Base-by-base conservation (phyloP, 2,113 vertebrate genomes). In the Pycnonotus jocosus region DNA sequence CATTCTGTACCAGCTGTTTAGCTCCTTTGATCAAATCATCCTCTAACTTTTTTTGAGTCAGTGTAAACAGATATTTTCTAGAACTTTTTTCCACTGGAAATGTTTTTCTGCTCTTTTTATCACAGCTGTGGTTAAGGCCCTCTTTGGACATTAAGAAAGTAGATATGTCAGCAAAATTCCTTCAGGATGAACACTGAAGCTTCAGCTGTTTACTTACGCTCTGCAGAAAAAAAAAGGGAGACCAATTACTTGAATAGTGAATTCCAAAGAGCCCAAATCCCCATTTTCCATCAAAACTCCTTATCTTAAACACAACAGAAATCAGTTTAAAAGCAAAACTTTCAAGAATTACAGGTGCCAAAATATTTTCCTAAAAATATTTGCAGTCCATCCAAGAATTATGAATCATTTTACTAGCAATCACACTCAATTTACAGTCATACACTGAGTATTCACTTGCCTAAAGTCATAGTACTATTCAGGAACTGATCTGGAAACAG, bases 311-410 rank as follows among this genome's bases (percentile, higher is more conserved):
- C 48, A 60, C 6, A 44, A 80, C 2, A 42, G 22, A 71, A 71
- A 94, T 56, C 22, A 64, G 38, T 9, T 45, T 51, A 93, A 60
- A 4, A 60, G 21, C 21, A 73, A 73, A 84, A 70, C 27, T 25
- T 65, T 56, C 38, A 51, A 21, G 33, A 73, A 57, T 9, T 0
- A 0, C 10, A 51, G 33, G 57, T 47, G 11, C 3, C 14, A 50
- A 86, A 92, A 51, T 79, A 74, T 33, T 79, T 81, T 71, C 18
- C 9, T 40, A 50, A 81, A 92, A 88, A 25, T 71, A 60, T 48
- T 74, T 56, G 23, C 8, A 68, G 72, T 84, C 18, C 4, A 47
- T 51, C 21, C 21, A 79, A 68, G 38, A 95, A 74, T 47, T 76
- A 37, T 7, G 48, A 81, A 84, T 30, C 0, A 17, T 50, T 84